phyloP scores from a whole-genome alignment of 1,140 invertebrate species.

The Cepaea nemoralis region DNA sequence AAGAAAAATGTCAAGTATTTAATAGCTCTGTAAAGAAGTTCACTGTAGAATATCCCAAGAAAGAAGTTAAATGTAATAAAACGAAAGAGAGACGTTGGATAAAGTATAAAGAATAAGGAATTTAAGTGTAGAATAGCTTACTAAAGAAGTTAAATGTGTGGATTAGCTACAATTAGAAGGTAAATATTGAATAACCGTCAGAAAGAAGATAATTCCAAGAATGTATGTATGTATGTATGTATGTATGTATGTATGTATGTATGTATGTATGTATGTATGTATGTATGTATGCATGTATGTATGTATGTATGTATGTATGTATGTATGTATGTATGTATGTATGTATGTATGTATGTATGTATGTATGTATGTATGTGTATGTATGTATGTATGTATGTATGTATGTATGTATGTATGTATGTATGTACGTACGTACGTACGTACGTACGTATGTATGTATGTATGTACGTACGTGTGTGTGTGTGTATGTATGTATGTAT shows the following conservation, averaged over 20 bases:
- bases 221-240: constrained; percentile 11
- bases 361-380: not conserved
- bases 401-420: not conserved
- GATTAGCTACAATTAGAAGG: not conserved
- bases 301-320: not conserved
- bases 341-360: not conserved
- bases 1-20: no score
- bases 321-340: not conserved
- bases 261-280: not conserved
- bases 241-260: not conserved
- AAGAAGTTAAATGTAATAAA: no score
- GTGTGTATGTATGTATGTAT: not conserved
- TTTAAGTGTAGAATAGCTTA: no score
- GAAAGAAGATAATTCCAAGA: not conserved
- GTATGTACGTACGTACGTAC: not conserved
- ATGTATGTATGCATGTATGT: not conserved
- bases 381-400: not conserved
- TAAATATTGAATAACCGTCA: no score
- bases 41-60: no score
- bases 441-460: not conserved
- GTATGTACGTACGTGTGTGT: not conserved
- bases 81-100: no score
- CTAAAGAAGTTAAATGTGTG: no score
- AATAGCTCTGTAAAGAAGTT: no score
- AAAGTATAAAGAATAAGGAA: no score